These are phyloP conservation scores for Euthynnus affinis DNA, from an alignment of 2,797 vertebrate genomes.

Conservation along the genomic window DNA sequence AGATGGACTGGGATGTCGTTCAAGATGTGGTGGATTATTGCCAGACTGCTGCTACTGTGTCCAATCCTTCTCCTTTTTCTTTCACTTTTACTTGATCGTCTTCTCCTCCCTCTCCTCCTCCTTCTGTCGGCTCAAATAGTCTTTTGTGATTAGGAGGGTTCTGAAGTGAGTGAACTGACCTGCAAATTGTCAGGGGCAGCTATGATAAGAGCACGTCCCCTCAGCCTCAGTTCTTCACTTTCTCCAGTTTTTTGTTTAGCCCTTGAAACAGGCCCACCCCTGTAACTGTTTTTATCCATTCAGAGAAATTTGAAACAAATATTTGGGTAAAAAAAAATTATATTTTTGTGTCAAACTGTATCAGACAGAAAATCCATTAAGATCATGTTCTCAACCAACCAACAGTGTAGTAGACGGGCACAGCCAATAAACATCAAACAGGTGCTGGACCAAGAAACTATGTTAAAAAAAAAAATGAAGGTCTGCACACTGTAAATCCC, in stretches of 20 bases:
- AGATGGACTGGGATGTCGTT: constrained; percentile 55
- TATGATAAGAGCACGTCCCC: neutral
- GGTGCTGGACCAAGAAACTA: no score
- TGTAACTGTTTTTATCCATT: neutral
- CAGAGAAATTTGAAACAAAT: neutral
- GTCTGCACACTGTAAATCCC: no score
- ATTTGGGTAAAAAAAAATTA: neutral
- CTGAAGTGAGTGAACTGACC: constrained; percentile 21
- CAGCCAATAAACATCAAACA: no score
- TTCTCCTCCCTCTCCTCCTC: constrained; percentile 10
- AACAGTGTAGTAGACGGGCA: no score
- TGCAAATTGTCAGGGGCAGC: neutral
- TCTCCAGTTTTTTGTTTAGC: neutral
- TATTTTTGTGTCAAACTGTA: no score
- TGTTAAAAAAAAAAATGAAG: no score
- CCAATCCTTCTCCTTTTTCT: constrained; percentile 17
- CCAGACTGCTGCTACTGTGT: constrained; percentile 47
- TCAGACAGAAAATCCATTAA: no score
- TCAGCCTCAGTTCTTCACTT: neutral
- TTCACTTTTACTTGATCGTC: neutral
- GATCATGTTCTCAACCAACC: no score
- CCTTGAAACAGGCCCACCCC: neutral
- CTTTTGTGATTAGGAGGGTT: constrained; percentile 43
- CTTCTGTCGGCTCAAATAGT: constrained; percentile 11
- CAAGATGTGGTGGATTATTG: constrained; percentile 51